These are phyloP conservation scores for Phaedon cochleariae DNA, from an alignment of 2,888 invertebrate species.

Conservation along the genomic window DNA sequence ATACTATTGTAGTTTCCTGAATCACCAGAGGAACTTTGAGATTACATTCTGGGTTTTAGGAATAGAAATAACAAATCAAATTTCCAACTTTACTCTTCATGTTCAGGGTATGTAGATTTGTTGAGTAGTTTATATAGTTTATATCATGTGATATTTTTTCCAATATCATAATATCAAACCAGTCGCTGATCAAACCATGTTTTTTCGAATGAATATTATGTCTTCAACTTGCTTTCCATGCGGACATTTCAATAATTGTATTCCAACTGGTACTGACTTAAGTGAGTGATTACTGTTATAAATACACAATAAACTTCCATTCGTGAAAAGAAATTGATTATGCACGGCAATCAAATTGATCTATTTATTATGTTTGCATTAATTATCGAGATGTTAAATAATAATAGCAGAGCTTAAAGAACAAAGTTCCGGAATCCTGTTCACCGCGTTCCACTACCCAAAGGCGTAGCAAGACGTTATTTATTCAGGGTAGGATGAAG, in stretches of 20 bases:
- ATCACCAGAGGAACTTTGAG: too few species aligned
- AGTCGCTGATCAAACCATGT: too few species aligned
- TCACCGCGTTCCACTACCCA: conserved; percentile 16
- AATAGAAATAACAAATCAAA: too few species aligned
- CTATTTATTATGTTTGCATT: conserved; percentile 9
- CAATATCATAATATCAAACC: too few species aligned
- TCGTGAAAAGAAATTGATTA: conserved; percentile 9
- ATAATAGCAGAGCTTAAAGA: conserved; percentile 17
- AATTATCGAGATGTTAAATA: conserved; percentile 30
- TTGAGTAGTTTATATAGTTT: too few species aligned
- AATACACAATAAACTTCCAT: neutral
- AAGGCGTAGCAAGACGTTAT: neutral
- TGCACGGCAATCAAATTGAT: conserved; percentile 11
- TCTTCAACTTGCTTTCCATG: neutral
- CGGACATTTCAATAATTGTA: conserved; percentile 1
- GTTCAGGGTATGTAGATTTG: too few species aligned
- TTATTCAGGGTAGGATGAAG: neutral
- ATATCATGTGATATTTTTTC: too few species aligned
- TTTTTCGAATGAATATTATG: too few species aligned
- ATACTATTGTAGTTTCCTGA: too few species aligned
- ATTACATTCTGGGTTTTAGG: too few species aligned
- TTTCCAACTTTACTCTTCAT: too few species aligned
- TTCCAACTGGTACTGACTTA: neutral
- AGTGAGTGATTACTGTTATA: neutral
- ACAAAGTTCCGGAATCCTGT: conserved; percentile 34